These are phyloP conservation scores for Melipona beecheii DNA, from an alignment of 2,888 invertebrate species.

Conservation along the genomic window DNA sequence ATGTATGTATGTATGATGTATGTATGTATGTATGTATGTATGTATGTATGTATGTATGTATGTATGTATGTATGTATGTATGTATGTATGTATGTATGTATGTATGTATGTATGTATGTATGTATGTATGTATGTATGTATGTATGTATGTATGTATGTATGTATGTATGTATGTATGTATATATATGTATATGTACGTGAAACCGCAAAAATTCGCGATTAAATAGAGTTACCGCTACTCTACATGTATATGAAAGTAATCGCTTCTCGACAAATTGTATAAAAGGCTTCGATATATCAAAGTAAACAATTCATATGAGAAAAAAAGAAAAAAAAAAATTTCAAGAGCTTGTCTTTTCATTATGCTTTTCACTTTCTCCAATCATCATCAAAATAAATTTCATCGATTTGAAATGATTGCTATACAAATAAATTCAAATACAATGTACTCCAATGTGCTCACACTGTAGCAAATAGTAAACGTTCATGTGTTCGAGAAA, in stretches of 20 bases:
- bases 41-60: neutral
- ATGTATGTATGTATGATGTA: neutral
- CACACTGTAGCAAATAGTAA: constrained; percentile 24
- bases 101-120: neutral
- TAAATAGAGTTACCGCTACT: neutral
- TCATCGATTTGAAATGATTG: neutral
- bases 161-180: neutral
- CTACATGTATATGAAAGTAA: constrained; percentile 18
- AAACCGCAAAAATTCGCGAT: constrained; percentile 5
- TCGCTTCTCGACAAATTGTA: constrained; percentile 28
- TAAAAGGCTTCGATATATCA: constrained; percentile 29
- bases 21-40: no score
- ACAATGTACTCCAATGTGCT: constrained; percentile 19
- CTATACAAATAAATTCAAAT: constrained; percentile 6
- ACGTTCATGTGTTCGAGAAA: constrained; percentile 3
- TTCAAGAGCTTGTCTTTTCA: constrained; percentile 12
- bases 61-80: constrained; percentile 4
- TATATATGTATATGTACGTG: neutral
- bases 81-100: neutral
- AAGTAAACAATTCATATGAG: constrained; percentile 14
- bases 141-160: neutral
- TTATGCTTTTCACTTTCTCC: constrained; percentile 20
- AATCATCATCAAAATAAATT: neutral
- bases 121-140: neutral
- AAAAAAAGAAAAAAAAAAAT: neutral